Percentiles rank a stretch among this genome's conserved stretches.
phyloP scores from a whole-genome alignment of 2,888 invertebrate genomes.

The Tortricodes alternella region DNA sequence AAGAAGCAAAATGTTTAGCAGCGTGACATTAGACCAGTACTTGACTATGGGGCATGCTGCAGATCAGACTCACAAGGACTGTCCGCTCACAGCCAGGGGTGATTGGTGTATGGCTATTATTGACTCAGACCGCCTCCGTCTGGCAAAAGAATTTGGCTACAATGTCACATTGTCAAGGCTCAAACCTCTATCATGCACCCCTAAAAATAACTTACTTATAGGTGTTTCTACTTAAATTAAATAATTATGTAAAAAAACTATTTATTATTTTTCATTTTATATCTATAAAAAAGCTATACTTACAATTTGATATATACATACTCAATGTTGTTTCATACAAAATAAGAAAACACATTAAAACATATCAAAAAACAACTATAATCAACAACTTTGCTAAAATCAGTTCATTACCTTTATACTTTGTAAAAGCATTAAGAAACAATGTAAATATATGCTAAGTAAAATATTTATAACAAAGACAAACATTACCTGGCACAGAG shows the following conservation, averaged over 20 bases:
- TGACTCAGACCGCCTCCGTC: slow-evolving; percentile 91
- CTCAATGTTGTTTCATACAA: background rate
- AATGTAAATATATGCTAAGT: background rate
- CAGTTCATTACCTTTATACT: slow-evolving; percentile 23
- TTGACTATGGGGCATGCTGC: slow-evolving; percentile 93
- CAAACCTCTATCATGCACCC: slow-evolving; percentile 91
- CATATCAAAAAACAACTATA: slow-evolving; percentile 15
- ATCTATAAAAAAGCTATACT: slow-evolving; percentile 44
- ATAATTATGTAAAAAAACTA: slow-evolving; percentile 34
- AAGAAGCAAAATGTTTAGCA: slow-evolving; percentile 85
- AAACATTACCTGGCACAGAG: no score
- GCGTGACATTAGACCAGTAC: slow-evolving; percentile 84
- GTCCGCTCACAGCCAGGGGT: slow-evolving; percentile 88
- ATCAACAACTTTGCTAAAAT: slow-evolving; percentile 12
- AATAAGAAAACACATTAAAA: slow-evolving; percentile 13
- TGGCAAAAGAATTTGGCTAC: slow-evolving; percentile 90
- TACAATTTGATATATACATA: slow-evolving; percentile 41
- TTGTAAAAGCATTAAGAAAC: slow-evolving; percentile 19
- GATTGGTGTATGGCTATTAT: slow-evolving; percentile 93
- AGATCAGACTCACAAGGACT: slow-evolving; percentile 93
- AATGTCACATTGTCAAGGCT: slow-evolving; percentile 88
- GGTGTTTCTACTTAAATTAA: slow-evolving; percentile 73
- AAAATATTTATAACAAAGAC: no score
- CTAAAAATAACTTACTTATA: slow-evolving; percentile 94
- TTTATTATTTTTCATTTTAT: slow-evolving; percentile 41